Percentiles rank a stretch among this genome's conserved stretches.
phyloP scores from a whole-genome alignment of 2,888 invertebrate species.

The Fissipunctia ypsillon region DNA sequence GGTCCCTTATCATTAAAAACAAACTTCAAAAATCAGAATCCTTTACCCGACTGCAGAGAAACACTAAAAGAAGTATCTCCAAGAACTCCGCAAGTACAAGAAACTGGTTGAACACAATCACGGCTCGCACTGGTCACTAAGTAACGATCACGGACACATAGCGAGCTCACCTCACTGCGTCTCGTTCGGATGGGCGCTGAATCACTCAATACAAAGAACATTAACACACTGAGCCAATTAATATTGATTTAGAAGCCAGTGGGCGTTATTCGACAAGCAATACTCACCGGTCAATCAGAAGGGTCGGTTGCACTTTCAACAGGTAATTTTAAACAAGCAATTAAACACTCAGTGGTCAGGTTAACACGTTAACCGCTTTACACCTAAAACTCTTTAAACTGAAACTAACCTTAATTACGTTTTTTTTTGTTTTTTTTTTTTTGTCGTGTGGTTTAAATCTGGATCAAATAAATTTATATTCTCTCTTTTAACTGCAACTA shows the following conservation, averaged over 20 bases:
- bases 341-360: background rate
- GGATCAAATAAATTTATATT: too few relatives aligned
- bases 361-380: background rate
- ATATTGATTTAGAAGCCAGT: slow-evolving; percentile 74
- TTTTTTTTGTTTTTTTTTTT: background rate
- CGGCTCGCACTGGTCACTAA: slow-evolving; percentile 42
- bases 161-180: slow-evolving; percentile 52
- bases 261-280: slow-evolving; percentile 63
- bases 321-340: slow-evolving; percentile 16
- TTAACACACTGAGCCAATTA: slow-evolving; percentile 71
- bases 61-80: background rate
- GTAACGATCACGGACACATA: slow-evolving; percentile 40
- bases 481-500: background rate
- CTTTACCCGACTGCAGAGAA: slow-evolving; percentile 10
- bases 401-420: background rate
- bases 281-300: slow-evolving; percentile 39
- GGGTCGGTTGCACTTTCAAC: slow-evolving; percentile 29
- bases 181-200: slow-evolving; percentile 48
- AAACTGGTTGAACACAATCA: slow-evolving; percentile 33
- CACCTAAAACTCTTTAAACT: background rate
- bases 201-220: slow-evolving; percentile 63
- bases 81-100: background rate
- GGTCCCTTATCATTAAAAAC: background rate
- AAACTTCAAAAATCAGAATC: background rate
- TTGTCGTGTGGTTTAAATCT: too few relatives aligned